Percentiles rank a stretch among this genome's conserved stretches.
These are phyloP conservation scores for Ruditapes philippinarum DNA, from an alignment of 1,140 invertebrate genomes.

Conservation along the genomic window DNA sequence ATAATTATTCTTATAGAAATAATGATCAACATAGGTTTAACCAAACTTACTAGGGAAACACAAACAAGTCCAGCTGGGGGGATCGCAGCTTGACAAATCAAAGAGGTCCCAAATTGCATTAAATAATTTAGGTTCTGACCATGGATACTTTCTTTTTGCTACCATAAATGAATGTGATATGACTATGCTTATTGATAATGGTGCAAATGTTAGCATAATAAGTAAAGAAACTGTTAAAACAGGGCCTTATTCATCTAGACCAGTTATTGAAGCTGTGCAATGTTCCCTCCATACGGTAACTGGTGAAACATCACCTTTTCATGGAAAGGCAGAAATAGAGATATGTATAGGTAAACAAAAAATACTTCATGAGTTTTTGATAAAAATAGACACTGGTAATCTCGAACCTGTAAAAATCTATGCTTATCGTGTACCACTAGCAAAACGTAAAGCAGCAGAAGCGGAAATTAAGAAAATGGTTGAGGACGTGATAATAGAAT, in stretches of 20 bases:
- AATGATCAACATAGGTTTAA: no score
- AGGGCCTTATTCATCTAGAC: neutral
- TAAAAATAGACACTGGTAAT: conserved; percentile 31
- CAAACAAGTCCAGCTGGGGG: neutral
- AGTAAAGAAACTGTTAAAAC: conserved; percentile 10
- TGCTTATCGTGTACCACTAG: neutral
- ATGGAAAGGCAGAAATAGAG: neutral
- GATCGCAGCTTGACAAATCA: neutral
- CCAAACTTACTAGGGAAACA: conserved; percentile 16
- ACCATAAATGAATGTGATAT: conserved; percentile 2
- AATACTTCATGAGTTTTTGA: conserved; percentile 22
- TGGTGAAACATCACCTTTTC: conserved; percentile 61
- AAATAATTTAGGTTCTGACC: neutral
- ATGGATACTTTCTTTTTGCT: neutral
- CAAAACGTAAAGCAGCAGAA: conserved; percentile 11
- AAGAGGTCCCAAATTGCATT: neutral
- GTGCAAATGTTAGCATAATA: conserved; percentile 43
- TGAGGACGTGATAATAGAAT: conserved; percentile 76
- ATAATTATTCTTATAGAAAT: no score
- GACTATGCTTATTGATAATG: conserved; percentile 51
- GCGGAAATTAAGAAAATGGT: conserved; percentile 28
- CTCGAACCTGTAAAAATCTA: neutral
- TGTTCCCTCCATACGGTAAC: conserved; percentile 65
- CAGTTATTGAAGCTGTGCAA: conserved; percentile 1
- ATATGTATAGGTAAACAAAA: neutral